phyloP scores from a whole-genome alignment of 1,140 invertebrate species.

The Nasonia longicornis region DNA sequence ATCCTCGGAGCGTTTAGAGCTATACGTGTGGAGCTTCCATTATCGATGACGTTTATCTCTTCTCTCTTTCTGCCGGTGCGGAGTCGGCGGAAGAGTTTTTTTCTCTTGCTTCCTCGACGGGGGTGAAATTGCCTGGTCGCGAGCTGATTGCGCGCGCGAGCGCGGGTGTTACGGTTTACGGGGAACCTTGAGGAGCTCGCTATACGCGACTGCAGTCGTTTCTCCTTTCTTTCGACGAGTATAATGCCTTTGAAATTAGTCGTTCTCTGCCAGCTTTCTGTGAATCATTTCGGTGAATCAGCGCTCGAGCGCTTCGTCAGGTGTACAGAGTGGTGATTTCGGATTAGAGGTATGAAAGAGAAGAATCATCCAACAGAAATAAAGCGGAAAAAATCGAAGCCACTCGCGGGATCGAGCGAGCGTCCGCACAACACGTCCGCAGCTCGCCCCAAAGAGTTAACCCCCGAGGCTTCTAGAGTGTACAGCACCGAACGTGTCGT shows the following conservation, averaged over 20 bases:
- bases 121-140: constrained; percentile 35
- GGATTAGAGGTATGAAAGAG: no score
- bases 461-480: no score
- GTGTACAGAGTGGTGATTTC: no score
- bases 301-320: no score
- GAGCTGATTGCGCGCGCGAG: constrained; percentile 17
- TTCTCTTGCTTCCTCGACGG: constrained; percentile 9
- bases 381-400: no score
- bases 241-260: not conserved
- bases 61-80: not conserved
- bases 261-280: not conserved
- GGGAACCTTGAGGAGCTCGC: not conserved
- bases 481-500: constrained; percentile 56
- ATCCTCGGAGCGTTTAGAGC: constrained; percentile 41
- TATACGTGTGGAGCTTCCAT: constrained; percentile 32
- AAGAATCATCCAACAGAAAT: no score
- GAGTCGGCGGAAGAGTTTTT: not conserved
- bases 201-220: not conserved
- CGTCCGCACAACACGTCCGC: no score
- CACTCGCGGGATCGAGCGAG: no score
- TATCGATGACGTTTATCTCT: constrained; percentile 44
- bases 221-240: not conserved
- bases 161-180: constrained; percentile 8
- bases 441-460: no score
- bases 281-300: not conserved